These are phyloP conservation scores for Fulmarus glacialis DNA, from an alignment of 2,113 vertebrate genomes.

Conservation along the genomic window DNA sequence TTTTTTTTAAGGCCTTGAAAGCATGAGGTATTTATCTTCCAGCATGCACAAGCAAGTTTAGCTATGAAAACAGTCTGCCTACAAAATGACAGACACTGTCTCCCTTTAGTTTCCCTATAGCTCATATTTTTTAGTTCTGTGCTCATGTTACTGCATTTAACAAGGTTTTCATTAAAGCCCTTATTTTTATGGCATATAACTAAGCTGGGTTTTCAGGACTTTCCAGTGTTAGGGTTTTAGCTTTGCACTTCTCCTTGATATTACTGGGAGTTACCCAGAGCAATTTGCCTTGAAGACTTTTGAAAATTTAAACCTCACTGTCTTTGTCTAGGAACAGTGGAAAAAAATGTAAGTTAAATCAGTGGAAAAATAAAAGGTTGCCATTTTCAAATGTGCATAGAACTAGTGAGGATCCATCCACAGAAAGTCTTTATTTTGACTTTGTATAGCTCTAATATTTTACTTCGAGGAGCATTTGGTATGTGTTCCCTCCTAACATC, in stretches of 20 bases:
- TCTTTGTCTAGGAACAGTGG: background rate
- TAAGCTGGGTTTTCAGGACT: background rate
- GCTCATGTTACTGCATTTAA: conserved; percentile 5
- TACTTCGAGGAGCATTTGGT: background rate
- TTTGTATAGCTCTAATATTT: background rate
- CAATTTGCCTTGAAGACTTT: background rate
- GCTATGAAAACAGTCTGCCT: conserved; percentile 49
- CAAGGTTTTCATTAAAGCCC: background rate
- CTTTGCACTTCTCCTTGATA: conserved; percentile 8
- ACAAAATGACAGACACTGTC: conserved; percentile 18
- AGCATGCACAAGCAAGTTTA: conserved; percentile 55
- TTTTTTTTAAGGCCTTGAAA: conserved; percentile 47
- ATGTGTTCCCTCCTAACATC: background rate
- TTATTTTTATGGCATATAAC: background rate
- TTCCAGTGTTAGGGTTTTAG: background rate
- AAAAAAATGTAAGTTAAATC: background rate
- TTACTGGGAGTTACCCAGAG: background rate
- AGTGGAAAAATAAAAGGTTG: background rate
- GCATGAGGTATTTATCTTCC: conserved; percentile 53
- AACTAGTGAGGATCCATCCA: background rate
- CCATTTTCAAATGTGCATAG: background rate
- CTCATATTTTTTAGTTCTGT: conserved; percentile 7
- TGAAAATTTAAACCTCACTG: background rate
- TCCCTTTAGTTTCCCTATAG: background rate
- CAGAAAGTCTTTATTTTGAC: background rate